These are phyloP conservation scores for Drosophila pseudoobscura DNA, from an alignment of 1,140 invertebrate genomes.

Conservation along the genomic window DNA sequence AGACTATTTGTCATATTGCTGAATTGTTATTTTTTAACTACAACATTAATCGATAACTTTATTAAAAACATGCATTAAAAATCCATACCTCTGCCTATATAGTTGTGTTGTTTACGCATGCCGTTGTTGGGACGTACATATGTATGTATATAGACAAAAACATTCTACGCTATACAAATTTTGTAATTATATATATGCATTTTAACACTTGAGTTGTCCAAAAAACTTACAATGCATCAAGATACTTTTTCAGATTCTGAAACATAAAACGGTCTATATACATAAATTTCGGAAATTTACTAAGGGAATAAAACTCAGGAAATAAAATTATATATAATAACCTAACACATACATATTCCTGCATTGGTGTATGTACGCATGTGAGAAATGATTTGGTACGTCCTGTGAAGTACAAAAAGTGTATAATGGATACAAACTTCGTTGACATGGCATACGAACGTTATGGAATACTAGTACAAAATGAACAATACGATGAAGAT, in stretches of 20 bases:
- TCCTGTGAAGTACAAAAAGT: slow-evolving; percentile 85
- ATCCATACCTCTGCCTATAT: background rate
- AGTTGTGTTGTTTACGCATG: slow-evolving; percentile 84
- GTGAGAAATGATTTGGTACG: slow-evolving; percentile 1
- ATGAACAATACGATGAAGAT: slow-evolving; percentile 61
- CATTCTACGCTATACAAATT: background rate
- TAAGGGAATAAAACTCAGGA: background rate
- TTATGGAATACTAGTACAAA: slow-evolving; percentile 84
- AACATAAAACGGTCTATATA: no score
- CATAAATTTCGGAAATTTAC: no score
- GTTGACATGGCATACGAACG: slow-evolving; percentile 77
- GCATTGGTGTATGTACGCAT: background rate
- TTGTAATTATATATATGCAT: background rate
- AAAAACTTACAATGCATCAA: no score
- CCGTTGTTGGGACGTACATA: no score
- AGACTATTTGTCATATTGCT: no score
- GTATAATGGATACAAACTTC: slow-evolving; percentile 58
- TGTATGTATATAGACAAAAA: background rate
- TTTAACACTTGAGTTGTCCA: background rate
- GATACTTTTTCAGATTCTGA: no score
- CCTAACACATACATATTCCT: slow-evolving; percentile 10
- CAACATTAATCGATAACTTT: no score
- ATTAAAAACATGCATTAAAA: no score
- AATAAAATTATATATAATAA: background rate
- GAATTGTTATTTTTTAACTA: no score